Evolutionary conservation across 2,888 invertebrate species (phyloP).

Genomic region (Trichacis sp.): DNA sequence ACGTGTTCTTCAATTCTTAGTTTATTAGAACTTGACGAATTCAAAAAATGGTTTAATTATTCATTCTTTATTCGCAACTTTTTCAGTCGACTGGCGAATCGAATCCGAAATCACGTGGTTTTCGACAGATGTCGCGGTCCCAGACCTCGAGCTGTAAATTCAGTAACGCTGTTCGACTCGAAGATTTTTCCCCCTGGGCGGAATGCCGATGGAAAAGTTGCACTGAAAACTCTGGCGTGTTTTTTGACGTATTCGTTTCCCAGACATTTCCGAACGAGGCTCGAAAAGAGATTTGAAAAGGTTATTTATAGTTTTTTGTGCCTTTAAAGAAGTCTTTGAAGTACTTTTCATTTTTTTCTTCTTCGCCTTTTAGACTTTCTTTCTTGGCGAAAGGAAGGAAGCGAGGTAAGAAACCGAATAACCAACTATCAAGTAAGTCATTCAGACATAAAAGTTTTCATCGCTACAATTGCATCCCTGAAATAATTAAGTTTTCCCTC

Average conservation of each 20-base stretch:
- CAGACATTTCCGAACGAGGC: slow-evolving; percentile 36
- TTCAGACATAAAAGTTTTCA: no score
- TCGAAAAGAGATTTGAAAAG: neutral
- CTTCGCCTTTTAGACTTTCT: slow-evolving; percentile 28
- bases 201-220: slow-evolving; percentile 67
- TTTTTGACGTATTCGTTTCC: slow-evolving; percentile 49
- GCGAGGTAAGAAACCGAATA: no score
- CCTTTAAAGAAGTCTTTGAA: neutral
- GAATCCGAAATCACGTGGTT: slow-evolving; percentile 62
- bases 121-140: slow-evolving; percentile 66
- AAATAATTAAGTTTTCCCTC: neutral
- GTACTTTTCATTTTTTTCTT: slow-evolving; percentile 27
- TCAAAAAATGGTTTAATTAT: no score
- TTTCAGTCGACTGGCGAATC: slow-evolving; percentile 3
- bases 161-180: slow-evolving; percentile 53
- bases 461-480: neutral
- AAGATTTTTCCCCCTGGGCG: slow-evolving; percentile 66
- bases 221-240: slow-evolving; percentile 64
- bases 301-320: neutral
- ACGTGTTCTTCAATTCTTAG: no score
- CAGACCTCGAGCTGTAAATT: slow-evolving; percentile 63
- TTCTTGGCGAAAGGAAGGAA: slow-evolving; percentile 52
- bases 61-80: no score
- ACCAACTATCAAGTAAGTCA: no score
- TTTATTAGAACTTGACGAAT: no score